phyloP scores from a whole-genome alignment of 2,113 vertebrate species.

The Martes martes region DNA sequence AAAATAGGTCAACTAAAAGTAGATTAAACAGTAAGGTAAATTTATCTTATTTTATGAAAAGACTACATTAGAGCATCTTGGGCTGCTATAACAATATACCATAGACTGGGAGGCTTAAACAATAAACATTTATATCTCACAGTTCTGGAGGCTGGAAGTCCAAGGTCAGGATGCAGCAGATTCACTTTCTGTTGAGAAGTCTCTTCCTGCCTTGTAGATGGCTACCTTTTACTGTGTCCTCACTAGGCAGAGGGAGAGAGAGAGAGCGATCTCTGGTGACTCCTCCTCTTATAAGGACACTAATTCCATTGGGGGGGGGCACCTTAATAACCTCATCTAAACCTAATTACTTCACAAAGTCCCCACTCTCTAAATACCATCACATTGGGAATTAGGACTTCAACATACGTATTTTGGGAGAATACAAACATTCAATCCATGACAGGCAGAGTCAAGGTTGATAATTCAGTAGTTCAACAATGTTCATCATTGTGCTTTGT shows the following conservation, averaged over 20 bases:
- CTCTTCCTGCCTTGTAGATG: background rate
- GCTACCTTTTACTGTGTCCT: background rate
- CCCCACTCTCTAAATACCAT: background rate
- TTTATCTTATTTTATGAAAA: background rate
- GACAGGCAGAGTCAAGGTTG: background rate
- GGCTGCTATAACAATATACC: background rate
- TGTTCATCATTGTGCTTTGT: background rate
- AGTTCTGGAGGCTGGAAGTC: background rate
- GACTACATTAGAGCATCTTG: background rate
- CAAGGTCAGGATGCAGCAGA: background rate
- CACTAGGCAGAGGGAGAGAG: background rate
- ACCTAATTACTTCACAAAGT: background rate
- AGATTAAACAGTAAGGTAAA: background rate
- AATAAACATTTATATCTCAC: background rate
- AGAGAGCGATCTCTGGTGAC: background rate
- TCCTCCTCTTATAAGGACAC: background rate
- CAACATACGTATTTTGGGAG: background rate
- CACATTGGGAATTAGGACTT: background rate
- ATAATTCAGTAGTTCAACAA: background rate
- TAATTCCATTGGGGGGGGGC: background rate
- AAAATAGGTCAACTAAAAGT: slow-evolving; percentile 9
- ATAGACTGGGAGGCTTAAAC: background rate
- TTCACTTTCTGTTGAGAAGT: background rate
- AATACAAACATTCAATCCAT: background rate
- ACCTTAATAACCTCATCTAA: background rate